Conservation (phyloP, 2,797 vertebrate species). For the Xenops minutus region DNA sequence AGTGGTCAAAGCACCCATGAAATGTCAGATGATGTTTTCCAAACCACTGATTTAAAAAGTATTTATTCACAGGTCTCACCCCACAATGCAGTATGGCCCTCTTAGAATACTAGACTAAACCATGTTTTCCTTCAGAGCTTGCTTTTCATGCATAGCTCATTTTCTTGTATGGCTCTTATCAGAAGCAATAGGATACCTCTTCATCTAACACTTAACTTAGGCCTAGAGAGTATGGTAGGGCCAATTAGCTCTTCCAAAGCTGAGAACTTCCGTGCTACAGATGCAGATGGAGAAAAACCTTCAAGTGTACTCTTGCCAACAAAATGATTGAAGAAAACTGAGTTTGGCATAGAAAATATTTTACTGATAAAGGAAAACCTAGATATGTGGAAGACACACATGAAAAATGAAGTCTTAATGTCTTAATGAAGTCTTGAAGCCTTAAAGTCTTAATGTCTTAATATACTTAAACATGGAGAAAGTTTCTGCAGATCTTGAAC, state of each 20-base stretch:
- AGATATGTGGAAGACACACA: not conserved
- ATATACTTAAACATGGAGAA: not conserved
- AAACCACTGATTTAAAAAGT: not conserved
- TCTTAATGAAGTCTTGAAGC: too few relatives aligned
- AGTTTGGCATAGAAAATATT: not conserved
- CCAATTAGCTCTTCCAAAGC: not conserved
- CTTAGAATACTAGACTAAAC: not conserved
- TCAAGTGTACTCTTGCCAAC: not conserved
- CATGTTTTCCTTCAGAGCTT: not conserved
- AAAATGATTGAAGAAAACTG: not conserved
- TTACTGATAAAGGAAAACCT: not conserved
- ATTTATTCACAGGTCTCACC: not conserved
- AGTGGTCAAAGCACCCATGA: not conserved
- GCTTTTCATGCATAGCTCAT: not conserved
- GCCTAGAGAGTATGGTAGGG: not conserved
- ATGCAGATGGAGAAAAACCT: not conserved
- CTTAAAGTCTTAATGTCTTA: not conserved
- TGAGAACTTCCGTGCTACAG: not conserved
- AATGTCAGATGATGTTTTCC: not conserved
- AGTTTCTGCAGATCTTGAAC: not conserved
- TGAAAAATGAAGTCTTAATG: not conserved
- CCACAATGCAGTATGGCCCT: accelerated
- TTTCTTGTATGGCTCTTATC: not conserved
- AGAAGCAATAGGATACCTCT: not conserved
- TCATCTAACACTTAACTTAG: not conserved